Percentiles rank a stretch among this genome's conserved stretches.
Evolutionary conservation across 2,797 vertebrate species (phyloP).

Genomic region (Silurus lanzhouensis): DNA sequence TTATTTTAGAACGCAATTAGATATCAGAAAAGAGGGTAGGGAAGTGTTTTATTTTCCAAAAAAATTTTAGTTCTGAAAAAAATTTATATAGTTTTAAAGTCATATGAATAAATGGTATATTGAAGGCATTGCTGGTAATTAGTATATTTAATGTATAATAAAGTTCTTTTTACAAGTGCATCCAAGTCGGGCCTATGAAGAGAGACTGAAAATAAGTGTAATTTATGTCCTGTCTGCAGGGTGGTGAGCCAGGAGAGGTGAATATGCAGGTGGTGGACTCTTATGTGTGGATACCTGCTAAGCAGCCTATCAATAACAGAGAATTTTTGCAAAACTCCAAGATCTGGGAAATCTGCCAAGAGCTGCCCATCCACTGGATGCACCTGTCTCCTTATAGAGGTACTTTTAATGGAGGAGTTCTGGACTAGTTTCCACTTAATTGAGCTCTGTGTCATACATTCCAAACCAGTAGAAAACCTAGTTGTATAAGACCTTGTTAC

Average conservation of each 20-base stretch:
- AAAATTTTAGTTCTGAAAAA: background rate
- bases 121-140: constrained; percentile 38
- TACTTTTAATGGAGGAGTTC: constrained; percentile 59
- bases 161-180: background rate
- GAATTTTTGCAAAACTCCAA: constrained; percentile 90
- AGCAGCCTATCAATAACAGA: constrained; percentile 88
- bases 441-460: background rate
- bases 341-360: constrained; percentile 93
- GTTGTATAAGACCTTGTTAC: background rate
- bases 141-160: constrained; percentile 15
- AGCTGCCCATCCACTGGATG: constrained; percentile 94
- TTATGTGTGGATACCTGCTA: constrained; percentile 89
- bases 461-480: background rate
- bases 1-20: too few relatives aligned
- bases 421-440: background rate
- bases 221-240: constrained; percentile 64
- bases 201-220: background rate
- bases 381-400: constrained; percentile 85
- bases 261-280: constrained; percentile 86
- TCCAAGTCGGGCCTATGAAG: background rate
- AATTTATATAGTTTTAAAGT: background rate
- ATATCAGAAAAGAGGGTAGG: background rate
- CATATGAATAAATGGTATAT: constrained; percentile 30
- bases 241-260: constrained; percentile 76
- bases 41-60: background rate